Conservation (phyloP, 1,140 invertebrate species). For the Vanessa tameamea region DNA sequence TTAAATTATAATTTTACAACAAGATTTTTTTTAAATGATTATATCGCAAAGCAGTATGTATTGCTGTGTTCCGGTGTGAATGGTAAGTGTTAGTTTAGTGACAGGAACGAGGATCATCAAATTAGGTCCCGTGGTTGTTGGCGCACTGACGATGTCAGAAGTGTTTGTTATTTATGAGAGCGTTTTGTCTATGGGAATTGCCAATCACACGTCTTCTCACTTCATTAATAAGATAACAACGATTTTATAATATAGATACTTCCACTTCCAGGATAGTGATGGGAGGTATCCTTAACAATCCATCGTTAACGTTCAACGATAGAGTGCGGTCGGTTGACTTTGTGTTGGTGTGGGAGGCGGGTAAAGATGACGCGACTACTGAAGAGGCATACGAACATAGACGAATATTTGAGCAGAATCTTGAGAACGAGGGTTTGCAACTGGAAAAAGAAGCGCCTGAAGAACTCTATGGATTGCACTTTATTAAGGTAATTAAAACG, state of each 20-base stretch:
- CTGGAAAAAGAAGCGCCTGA: conserved; percentile 84
- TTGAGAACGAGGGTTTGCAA: conserved; percentile 85
- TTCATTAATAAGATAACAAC: neutral
- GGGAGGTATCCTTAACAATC: conserved; percentile 69
- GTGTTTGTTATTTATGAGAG: too few species aligned
- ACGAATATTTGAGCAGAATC: conserved; percentile 84
- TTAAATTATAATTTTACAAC: too few species aligned
- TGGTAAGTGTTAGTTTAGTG: too few species aligned
- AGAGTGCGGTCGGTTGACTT: conserved; percentile 87
- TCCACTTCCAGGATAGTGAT: conserved; percentile 61
- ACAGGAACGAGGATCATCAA: too few species aligned
- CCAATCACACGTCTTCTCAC: too few species aligned
- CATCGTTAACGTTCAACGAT: conserved; percentile 85
- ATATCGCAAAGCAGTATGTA: too few species aligned
- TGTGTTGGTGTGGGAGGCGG: conserved; percentile 87
- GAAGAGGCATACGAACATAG: conserved; percentile 75
- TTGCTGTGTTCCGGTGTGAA: too few species aligned
- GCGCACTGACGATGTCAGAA: too few species aligned
- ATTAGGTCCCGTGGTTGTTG: too few species aligned
- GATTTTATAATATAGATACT: neutral
- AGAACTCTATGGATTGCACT: conserved; percentile 82
- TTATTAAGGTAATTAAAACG: conserved; percentile 82
- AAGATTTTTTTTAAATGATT: too few species aligned
- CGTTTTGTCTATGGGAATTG: too few species aligned
- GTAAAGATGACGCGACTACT: conserved; percentile 72